Percentiles rank a stretch among this genome's conserved stretches.
Conservation (phyloP, 2,113 vertebrate species). For the Micronisus gabar region DNA sequence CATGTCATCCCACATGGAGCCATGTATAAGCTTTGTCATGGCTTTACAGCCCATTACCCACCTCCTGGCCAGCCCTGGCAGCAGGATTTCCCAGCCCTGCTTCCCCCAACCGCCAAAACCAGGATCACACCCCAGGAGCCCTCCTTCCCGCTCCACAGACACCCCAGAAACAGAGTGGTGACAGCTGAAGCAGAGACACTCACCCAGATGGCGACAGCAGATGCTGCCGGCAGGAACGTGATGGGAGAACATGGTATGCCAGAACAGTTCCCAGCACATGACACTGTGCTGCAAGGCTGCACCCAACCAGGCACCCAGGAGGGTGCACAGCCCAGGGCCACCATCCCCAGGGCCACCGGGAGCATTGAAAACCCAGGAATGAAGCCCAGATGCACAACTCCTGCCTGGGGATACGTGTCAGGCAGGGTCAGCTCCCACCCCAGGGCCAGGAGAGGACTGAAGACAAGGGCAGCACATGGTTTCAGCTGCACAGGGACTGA, state of each 20-base stretch:
- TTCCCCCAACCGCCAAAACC: background rate
- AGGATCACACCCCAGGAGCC: background rate
- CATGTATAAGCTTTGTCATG: rapidly evolving
- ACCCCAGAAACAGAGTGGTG: background rate
- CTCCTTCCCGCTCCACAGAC: background rate
- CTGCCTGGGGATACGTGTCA: rapidly evolving
- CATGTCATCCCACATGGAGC: rapidly evolving
- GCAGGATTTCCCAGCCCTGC: background rate
- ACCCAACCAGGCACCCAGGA: background rate
- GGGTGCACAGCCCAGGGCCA: background rate
- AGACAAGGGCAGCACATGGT: too few species aligned
- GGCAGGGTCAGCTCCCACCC: background rate
- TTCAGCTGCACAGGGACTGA: background rate
- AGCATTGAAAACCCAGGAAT: background rate
- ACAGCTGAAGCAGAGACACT: background rate
- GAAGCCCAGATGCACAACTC: background rate
- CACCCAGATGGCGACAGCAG: rapidly evolving
- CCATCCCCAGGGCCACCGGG: background rate
- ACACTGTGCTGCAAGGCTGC: background rate
- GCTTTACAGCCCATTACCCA: background rate
- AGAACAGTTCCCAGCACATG: background rate
- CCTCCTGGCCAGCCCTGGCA: too few species aligned
- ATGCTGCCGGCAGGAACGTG: background rate
- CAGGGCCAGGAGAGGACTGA: background rate
- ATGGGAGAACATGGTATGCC: rapidly evolving